These are phyloP conservation scores for Alsophila aescularia DNA, from an alignment of 2,888 invertebrate species.

Conservation along the genomic window DNA sequence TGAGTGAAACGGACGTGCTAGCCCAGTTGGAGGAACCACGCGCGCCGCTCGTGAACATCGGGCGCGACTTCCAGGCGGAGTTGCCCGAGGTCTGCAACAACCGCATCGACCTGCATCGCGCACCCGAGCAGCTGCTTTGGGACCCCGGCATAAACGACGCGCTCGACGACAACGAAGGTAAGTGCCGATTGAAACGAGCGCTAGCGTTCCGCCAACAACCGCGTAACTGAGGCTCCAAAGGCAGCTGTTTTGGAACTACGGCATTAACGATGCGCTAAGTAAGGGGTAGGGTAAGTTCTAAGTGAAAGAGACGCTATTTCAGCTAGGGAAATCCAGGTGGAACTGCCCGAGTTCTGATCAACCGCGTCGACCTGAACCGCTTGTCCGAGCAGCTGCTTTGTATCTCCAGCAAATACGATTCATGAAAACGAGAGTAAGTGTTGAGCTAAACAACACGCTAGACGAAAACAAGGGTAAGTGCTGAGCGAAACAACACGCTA, in stretches of 20 bases:
- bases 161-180: slow-evolving; percentile 91
- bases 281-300: no score
- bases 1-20: slow-evolving; percentile 61
- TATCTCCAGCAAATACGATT: slow-evolving; percentile 94
- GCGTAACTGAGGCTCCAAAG: no score
- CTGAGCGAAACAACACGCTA: no score
- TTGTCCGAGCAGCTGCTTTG: slow-evolving; percentile 91
- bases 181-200: no score
- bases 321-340: no score
- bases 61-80: slow-evolving; percentile 93
- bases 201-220: no score
- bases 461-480: slow-evolving; percentile 90
- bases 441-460: slow-evolving; percentile 87
- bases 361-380: slow-evolving; percentile 79
- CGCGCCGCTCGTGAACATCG: slow-evolving; percentile 94
- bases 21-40: slow-evolving; percentile 67
- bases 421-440: no score
- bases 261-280: no score
- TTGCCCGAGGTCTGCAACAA: slow-evolving; percentile 86
- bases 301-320: no score
- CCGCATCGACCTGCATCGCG: slow-evolving; percentile 80
- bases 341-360: slow-evolving; percentile 86
- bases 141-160: slow-evolving; percentile 91
- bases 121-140: slow-evolving; percentile 92
- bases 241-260: no score